These are phyloP conservation scores for Pandion haliaetus DNA, from an alignment of 2,113 vertebrate genomes.

Conservation along the genomic window DNA sequence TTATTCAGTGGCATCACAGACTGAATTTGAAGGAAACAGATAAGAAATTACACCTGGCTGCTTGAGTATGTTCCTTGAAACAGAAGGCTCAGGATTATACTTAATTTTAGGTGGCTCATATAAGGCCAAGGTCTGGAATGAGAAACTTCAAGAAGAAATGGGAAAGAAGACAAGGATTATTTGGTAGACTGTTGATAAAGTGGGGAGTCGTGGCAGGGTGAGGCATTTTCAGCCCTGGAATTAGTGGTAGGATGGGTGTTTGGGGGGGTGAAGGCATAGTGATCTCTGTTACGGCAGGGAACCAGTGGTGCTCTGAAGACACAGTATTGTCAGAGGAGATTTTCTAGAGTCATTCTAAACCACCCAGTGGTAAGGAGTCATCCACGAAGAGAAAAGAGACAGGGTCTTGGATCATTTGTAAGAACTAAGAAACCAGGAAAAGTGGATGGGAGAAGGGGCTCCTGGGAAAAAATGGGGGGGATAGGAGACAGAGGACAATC, in stretches of 20 bases:
- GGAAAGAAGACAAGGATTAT: neutral
- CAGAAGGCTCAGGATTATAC: neutral
- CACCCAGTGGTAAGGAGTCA: neutral
- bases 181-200: neutral
- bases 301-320: neutral
- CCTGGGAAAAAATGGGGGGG: neutral
- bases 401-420: neutral
- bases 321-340: neutral
- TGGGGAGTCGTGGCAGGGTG: neutral
- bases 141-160: neutral
- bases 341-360: neutral
- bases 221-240: neutral
- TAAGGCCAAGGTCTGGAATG: neutral
- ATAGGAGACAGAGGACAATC: neutral
- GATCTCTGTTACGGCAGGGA: neutral
- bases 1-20: neutral
- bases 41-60: neutral
- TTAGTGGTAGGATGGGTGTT: neutral
- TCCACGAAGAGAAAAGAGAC: neutral
- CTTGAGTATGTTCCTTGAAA: neutral
- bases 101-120: neutral
- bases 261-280: neutral
- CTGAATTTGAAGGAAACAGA: neutral
- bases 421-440: neutral
- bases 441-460: neutral